Conservation (phyloP, 2,888 invertebrate species). For the Caenorhabditis japonica region DNA sequence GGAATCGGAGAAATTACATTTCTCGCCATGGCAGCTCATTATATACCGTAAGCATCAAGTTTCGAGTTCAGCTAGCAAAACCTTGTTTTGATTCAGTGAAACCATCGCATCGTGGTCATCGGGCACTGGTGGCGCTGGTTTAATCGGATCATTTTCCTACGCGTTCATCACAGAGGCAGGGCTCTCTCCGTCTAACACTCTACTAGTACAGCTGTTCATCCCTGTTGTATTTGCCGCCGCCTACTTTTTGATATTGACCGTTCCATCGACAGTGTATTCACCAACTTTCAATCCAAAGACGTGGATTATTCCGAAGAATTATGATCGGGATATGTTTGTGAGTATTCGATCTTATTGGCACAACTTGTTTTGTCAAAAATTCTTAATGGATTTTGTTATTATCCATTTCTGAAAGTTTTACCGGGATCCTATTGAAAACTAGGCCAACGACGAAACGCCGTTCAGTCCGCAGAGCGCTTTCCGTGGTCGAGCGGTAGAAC, state of each 20-base stretch:
- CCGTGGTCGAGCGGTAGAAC: too few species aligned
- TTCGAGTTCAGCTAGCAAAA: background rate
- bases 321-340: conserved; percentile 36
- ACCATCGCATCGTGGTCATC: conserved; percentile 88
- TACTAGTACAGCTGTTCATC: conserved; percentile 84
- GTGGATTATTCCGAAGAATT: conserved; percentile 67
- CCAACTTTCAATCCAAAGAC: conserved; percentile 60
- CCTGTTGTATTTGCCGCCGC: conserved; percentile 83
- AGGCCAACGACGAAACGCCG: too few species aligned
- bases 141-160: conserved; percentile 80
- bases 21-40: conserved; percentile 84
- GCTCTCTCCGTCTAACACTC: conserved; percentile 78
- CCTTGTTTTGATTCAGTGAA: conserved; percentile 80
- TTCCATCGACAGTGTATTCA: conserved; percentile 56
- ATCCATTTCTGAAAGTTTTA: too few species aligned
- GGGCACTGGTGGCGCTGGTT: conserved; percentile 86
- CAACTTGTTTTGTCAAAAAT: too few species aligned
- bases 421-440: too few species aligned
- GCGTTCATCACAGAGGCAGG: conserved; percentile 81
- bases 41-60: conserved; percentile 80
- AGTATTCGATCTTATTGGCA: too few species aligned
- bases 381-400: too few species aligned
- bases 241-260: conserved; percentile 63
- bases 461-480: too few species aligned
- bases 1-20: conserved; percentile 88